phyloP scores from a whole-genome alignment of 2,797 vertebrate genomes.

The Spinibarbus caldwelli region DNA sequence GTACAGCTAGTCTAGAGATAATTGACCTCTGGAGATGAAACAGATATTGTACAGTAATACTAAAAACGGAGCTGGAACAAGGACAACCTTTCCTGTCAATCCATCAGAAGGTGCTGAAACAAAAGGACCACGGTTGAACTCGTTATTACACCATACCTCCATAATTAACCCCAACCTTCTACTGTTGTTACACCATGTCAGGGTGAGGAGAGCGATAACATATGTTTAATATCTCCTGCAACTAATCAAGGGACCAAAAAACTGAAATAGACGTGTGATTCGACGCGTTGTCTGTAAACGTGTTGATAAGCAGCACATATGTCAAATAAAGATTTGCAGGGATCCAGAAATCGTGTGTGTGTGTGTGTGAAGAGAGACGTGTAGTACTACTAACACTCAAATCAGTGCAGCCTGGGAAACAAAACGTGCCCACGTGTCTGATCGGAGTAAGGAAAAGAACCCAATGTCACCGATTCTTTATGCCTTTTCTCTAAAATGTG shows the following conservation, averaged over 20 bases:
- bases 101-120: slow-evolving; percentile 67
- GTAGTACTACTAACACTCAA: not conserved
- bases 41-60: slow-evolving; percentile 48
- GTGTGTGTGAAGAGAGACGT: not conserved
- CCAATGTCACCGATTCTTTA: slow-evolving; percentile 15
- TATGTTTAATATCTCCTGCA: slow-evolving; percentile 67
- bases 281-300: slow-evolving; percentile 76
- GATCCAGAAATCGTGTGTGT: slow-evolving; percentile 10
- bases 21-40: slow-evolving; percentile 46
- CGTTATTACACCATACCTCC: slow-evolving; percentile 54
- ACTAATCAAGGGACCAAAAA: slow-evolving; percentile 75
- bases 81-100: slow-evolving; percentile 69
- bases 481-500: slow-evolving; percentile 52
- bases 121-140: slow-evolving; percentile 65
- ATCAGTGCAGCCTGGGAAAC: not conserved
- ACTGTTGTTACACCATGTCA: slow-evolving; percentile 69
- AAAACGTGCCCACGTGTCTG: not conserved
- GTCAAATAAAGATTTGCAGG: slow-evolving; percentile 60
- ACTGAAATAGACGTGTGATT: slow-evolving; percentile 82
- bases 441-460: not conserved
- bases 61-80: slow-evolving; percentile 63
- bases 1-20: slow-evolving; percentile 53
- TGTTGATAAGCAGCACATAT: slow-evolving; percentile 82
- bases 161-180: slow-evolving; percentile 73
- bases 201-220: slow-evolving; percentile 68